These are phyloP conservation scores for Magallana gigas DNA, from an alignment of 1,140 invertebrate species.

Conservation along the genomic window DNA sequence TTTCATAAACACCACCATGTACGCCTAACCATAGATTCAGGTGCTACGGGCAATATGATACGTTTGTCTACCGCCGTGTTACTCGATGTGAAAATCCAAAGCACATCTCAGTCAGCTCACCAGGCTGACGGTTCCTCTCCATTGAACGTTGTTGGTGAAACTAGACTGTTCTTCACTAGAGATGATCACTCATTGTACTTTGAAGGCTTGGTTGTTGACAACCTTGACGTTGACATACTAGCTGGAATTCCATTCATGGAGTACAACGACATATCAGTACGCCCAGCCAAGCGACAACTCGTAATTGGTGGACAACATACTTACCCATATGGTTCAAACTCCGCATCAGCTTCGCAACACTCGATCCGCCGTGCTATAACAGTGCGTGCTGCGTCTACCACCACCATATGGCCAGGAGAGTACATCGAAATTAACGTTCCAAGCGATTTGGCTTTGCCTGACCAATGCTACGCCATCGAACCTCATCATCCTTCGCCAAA, in stretches of 20 bases:
- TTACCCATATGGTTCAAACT: neutral
- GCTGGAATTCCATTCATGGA: constrained; percentile 57
- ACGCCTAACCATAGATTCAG: constrained; percentile 41
- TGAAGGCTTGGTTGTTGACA: constrained; percentile 52
- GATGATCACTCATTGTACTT: constrained; percentile 39
- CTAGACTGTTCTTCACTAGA: constrained; percentile 21
- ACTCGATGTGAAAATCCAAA: constrained; percentile 10
- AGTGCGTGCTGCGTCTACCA: neutral
- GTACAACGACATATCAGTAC: constrained; percentile 32
- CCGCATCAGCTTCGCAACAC: neutral
- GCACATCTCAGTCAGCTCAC: constrained; percentile 43
- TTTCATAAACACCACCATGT: constrained; percentile 11
- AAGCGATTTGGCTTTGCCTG: constrained; percentile 1
- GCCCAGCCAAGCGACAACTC: constrained; percentile 12
- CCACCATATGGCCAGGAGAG: constrained; percentile 58
- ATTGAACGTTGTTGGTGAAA: constrained; percentile 51
- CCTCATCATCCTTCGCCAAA: neutral
- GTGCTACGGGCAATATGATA: constrained; percentile 45
- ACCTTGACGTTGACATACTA: constrained; percentile 52
- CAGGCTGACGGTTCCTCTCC: constrained; percentile 54
- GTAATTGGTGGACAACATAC: constrained; percentile 3
- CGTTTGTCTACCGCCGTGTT: neutral
- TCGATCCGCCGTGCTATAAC: constrained; percentile 31
- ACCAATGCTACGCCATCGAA: constrained; percentile 44
- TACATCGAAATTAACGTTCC: constrained; percentile 55